Evolutionary conservation across 2,888 invertebrate species (phyloP).

Genomic region (Neoaliturus tenellus): DNA sequence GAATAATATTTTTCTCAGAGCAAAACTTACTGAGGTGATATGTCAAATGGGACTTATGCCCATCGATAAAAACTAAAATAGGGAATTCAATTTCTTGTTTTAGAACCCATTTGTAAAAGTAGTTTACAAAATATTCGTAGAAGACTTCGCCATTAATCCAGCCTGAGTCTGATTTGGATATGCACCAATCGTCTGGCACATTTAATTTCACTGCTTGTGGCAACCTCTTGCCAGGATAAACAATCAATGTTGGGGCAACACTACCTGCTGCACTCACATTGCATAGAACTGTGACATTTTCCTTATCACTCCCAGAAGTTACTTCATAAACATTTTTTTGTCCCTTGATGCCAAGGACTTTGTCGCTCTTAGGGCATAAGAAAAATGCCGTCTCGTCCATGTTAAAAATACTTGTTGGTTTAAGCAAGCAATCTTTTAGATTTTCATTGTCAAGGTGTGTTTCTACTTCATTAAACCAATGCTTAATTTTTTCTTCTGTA

Average conservation of each 20-base stretch:
- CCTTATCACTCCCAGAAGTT: conserved; percentile 67
- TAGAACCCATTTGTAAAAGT: conserved; percentile 61
- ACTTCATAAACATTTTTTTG: conserved; percentile 66
- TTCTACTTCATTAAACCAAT: conserved; percentile 68
- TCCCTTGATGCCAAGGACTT: conserved; percentile 69
- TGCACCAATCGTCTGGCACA: conserved; percentile 60
- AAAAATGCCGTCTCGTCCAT: conserved; percentile 68
- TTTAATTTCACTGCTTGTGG: conserved; percentile 57
- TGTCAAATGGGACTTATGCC: conserved; percentile 21
- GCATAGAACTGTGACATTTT: conserved; percentile 67
- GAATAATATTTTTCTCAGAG: not conserved
- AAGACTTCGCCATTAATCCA: conserved; percentile 63
- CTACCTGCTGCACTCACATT: conserved; percentile 66
- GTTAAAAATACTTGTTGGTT: not conserved
- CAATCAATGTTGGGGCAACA: conserved; percentile 61
- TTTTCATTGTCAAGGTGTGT: not conserved
- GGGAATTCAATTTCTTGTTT: conserved; percentile 65
- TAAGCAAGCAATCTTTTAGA: not conserved
- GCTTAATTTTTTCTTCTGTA: conserved; percentile 66
- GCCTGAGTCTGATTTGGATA: conserved; percentile 61
- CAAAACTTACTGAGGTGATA: conserved; percentile 4
- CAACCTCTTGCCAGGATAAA: conserved; percentile 61
- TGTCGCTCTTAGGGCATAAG: conserved; percentile 69
- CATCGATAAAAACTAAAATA: conserved; percentile 64
- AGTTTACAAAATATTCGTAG: conserved; percentile 63